phyloP scores from a whole-genome alignment of 2,113 vertebrate species.

The Okapia johnstoni region DNA sequence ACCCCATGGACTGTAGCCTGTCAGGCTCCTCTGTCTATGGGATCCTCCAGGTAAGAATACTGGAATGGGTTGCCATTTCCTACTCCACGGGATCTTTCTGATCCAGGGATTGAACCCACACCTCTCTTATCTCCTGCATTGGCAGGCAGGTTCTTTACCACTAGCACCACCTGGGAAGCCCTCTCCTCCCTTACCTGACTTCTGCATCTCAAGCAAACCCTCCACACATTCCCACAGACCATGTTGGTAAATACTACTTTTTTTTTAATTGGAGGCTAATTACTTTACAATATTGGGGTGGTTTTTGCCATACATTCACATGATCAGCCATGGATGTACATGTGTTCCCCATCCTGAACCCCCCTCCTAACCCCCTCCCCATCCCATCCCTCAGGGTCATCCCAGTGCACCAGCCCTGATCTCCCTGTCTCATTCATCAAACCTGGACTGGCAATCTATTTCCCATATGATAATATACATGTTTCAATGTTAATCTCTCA shows the following conservation, averaged over 20 bases:
- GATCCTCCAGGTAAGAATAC: not conserved
- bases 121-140: not conserved
- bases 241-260: not conserved
- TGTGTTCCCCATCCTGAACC: not conserved
- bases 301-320: not conserved
- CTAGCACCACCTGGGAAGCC: not conserved
- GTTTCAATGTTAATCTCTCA: not conserved
- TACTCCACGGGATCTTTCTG: fast-evolving
- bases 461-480: not conserved
- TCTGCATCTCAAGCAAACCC: not conserved
- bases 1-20: not conserved
- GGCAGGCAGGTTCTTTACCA: not conserved
- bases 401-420: not conserved
- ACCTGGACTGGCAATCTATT: not conserved
- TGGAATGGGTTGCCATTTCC: not conserved
- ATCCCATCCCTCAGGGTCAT: not conserved
- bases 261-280: not conserved
- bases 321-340: not conserved
- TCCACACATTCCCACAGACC: not conserved
- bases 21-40: not conserved
- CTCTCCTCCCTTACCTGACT: not conserved
- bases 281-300: not conserved
- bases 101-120: not conserved
- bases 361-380: not conserved
- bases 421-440: not conserved